Evolutionary conservation across 1,140 invertebrate species (phyloP).

Genomic region (Battus philenor): DNA sequence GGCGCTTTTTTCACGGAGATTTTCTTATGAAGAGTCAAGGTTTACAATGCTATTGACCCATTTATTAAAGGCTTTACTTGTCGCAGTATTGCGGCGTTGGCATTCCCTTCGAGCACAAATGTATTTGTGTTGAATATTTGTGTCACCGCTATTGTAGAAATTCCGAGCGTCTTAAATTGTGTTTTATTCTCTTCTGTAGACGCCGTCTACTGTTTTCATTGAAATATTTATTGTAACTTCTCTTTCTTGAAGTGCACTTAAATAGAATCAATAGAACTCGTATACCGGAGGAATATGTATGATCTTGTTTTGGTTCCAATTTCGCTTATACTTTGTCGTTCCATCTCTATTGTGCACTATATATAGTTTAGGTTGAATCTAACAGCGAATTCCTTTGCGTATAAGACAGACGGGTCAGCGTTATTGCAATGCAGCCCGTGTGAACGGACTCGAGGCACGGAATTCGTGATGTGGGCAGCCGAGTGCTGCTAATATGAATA

Average conservation of each 20-base stretch:
- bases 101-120: conserved; percentile 16
- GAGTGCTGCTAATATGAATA: conserved; percentile 42
- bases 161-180: conserved; percentile 13
- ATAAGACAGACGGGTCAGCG: conserved; percentile 26
- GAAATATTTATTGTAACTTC: conserved; percentile 5
- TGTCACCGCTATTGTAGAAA: conserved; percentile 8
- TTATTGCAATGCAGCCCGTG: conserved; percentile 59
- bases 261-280: too few relatives aligned
- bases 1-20: conserved; percentile 7
- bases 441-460: conserved; percentile 35
- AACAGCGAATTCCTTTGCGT: conserved; percentile 41
- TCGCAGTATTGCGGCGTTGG: conserved; percentile 11
- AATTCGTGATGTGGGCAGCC: conserved; percentile 47
- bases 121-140: conserved; percentile 18
- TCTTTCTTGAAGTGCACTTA: too few relatives aligned
- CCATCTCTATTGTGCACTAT: too few relatives aligned
- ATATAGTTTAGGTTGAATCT: neutral
- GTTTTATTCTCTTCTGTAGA: conserved; percentile 6
- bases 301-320: too few relatives aligned
- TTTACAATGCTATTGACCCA: conserved; percentile 15
- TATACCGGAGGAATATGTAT: too few relatives aligned
- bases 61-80: conserved; percentile 14
- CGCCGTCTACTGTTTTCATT: conserved; percentile 6
- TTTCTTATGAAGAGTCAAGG: conserved; percentile 13
- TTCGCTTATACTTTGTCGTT: too few relatives aligned